A percentile compares a stretch with the other conserved stretches of the same genome.
Conservation (phyloP, 1,140 invertebrate genomes). For the Proales similis region DNA sequence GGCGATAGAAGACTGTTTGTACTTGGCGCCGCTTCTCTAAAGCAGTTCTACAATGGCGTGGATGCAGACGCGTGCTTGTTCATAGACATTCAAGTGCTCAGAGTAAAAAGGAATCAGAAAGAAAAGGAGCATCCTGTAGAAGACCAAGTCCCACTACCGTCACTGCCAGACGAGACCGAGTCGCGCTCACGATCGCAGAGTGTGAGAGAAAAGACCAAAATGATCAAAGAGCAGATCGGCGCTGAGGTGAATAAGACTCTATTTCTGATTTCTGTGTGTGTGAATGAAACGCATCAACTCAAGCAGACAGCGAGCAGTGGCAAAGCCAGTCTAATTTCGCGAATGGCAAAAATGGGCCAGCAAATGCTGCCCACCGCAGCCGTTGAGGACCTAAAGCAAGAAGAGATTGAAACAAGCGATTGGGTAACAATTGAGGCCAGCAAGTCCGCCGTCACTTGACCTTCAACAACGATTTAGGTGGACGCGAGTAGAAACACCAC, state of each 20-base stretch:
- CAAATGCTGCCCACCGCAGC: constrained; percentile 48
- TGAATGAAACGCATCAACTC: background rate
- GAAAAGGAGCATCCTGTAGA: background rate
- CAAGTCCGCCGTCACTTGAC: too few relatives aligned
- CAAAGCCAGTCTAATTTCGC: constrained; percentile 52
- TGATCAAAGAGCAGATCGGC: constrained; percentile 34
- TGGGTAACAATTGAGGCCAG: too few relatives aligned
- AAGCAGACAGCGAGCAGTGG: constrained; percentile 22
- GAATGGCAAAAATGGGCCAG: constrained; percentile 54
- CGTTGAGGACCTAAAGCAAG: constrained; percentile 19
- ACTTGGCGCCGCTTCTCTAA: constrained; percentile 1
- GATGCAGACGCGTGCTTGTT: background rate
- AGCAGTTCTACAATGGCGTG: background rate
- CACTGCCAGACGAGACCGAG: background rate
- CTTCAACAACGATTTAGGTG: too few relatives aligned
- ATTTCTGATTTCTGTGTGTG: background rate
- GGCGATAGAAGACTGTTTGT: constrained; percentile 35
- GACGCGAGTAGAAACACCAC: too few relatives aligned
- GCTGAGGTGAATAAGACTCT: constrained; percentile 9
- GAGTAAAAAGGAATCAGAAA: constrained; percentile 27
- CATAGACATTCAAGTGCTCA: constrained; percentile 20
- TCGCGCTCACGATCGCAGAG: constrained; percentile 13
- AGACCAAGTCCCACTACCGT: constrained; percentile 42
- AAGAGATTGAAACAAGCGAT: constrained; percentile 23
- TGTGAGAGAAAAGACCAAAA: constrained; percentile 27